Percentiles rank a stretch among this genome's conserved stretches.
Evolutionary conservation across 1,140 invertebrate species (phyloP).

Genomic region (Stenopsyche tienmushanensis): DNA sequence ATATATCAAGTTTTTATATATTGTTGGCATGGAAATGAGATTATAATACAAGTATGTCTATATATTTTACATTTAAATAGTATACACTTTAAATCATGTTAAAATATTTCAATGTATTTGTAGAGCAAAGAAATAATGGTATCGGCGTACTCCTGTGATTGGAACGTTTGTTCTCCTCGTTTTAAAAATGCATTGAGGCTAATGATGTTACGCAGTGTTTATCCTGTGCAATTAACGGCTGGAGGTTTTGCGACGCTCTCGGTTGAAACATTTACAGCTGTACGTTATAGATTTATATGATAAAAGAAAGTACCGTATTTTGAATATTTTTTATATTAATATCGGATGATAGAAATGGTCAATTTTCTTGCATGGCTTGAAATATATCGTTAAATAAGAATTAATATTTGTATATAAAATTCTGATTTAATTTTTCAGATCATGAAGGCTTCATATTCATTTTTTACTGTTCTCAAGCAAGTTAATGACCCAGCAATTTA

Average conservation of each 20-base stretch:
- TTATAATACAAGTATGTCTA: slow-evolving; percentile 50
- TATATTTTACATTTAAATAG: slow-evolving; percentile 3
- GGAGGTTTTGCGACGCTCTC: slow-evolving; percentile 55
- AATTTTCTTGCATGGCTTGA: too few relatives aligned
- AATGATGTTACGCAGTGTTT: slow-evolving; percentile 52
- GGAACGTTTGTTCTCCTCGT: slow-evolving; percentile 49
- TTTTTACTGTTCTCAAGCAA: slow-evolving; percentile 53
- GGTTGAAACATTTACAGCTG: slow-evolving; percentile 51
- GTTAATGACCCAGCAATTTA: slow-evolving; percentile 41
- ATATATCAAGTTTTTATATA: slow-evolving; percentile 58
- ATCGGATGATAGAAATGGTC: too few relatives aligned
- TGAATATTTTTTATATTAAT: too few relatives aligned
- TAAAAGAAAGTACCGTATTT: slow-evolving; percentile 4
- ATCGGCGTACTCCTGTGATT: slow-evolving; percentile 51
- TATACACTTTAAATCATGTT: too few relatives aligned
- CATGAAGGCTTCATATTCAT: slow-evolving; percentile 52
- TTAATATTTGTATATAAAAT: not conserved
- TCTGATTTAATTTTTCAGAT: slow-evolving; percentile 47
- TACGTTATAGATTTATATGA: slow-evolving; percentile 41
- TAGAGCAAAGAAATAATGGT: slow-evolving; percentile 48
- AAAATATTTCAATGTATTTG: slow-evolving; percentile 12
- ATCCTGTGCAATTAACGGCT: slow-evolving; percentile 50
- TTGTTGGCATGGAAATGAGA: slow-evolving; percentile 58
- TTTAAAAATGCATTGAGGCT: slow-evolving; percentile 49
- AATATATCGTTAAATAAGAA: not conserved